Evolutionary conservation across 2,113 vertebrate genomes (phyloP).

Genomic region (Lepus americanus): DNA sequence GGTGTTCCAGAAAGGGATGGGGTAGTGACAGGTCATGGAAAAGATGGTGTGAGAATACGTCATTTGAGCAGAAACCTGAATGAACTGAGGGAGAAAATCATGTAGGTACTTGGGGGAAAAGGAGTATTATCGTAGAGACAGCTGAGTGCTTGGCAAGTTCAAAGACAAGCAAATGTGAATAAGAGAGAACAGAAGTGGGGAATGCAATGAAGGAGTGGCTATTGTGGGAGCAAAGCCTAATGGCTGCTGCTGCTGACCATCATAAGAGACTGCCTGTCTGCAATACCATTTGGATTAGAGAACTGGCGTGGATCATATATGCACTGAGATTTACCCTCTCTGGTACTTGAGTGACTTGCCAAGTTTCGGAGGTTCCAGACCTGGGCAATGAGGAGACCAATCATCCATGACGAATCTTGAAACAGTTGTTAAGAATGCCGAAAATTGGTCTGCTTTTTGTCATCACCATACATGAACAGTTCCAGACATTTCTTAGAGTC

Average conservation of each 20-base stretch:
- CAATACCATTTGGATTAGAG: too few relatives aligned
- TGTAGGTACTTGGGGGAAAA: background rate
- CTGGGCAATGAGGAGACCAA: background rate
- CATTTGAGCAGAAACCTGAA: background rate
- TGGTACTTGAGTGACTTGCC: background rate
- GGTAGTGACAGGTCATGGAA: background rate
- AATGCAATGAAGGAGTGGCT: rapidly evolving
- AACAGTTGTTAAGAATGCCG: background rate
- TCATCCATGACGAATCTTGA: background rate
- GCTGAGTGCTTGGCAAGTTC: background rate
- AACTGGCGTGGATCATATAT: too few relatives aligned
- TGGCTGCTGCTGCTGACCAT: rapidly evolving
- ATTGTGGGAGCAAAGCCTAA: rapidly evolving
- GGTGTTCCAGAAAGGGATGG: background rate
- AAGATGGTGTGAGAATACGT: background rate
- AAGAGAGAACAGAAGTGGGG: background rate
- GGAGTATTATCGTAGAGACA: background rate
- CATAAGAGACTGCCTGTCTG: rapidly evolving
- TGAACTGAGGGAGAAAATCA: background rate
- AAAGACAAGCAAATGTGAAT: background rate
- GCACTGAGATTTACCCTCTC: background rate
- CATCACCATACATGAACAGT: background rate
- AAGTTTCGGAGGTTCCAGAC: background rate
- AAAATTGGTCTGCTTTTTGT: background rate
- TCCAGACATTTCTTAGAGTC: background rate